Percentiles rank a stretch among this genome's conserved stretches.
Evolutionary conservation across 2,797 vertebrate genomes (phyloP).

Genomic region (Macropus fuliginosus): DNA sequence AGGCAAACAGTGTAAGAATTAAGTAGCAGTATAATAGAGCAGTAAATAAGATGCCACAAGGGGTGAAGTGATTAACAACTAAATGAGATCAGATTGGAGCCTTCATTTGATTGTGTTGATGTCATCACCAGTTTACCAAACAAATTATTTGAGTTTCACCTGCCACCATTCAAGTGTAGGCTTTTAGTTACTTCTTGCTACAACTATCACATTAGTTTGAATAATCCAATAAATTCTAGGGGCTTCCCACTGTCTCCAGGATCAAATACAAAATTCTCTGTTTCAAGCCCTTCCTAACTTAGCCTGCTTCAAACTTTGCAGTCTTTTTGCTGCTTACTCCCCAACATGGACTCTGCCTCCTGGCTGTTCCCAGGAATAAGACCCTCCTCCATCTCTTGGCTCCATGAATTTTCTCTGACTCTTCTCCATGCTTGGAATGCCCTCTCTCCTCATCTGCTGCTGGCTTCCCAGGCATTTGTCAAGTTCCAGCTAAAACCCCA

Average conservation of each 20-base stretch:
- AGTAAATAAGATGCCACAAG: neutral
- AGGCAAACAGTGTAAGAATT: neutral
- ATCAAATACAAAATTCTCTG: neutral
- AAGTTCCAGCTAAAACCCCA: neutral
- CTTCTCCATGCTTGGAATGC: neutral
- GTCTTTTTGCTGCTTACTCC: neutral
- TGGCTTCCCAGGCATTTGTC: neutral
- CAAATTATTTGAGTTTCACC: neutral
- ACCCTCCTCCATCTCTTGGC: neutral
- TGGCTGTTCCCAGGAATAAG: neutral
- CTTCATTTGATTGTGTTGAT: neutral
- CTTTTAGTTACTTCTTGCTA: neutral
- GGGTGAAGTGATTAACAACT: neutral
- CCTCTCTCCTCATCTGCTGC: neutral
- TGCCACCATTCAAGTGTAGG: neutral
- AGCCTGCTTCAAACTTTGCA: neutral
- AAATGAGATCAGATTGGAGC: neutral
- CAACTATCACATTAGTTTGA: neutral
- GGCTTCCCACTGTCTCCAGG: neutral
- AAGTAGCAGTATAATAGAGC: neutral
- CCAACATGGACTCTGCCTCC: neutral
- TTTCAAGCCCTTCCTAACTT: neutral
- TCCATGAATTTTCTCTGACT: neutral
- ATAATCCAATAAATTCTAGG: neutral
- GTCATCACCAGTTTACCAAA: neutral